Evolutionary conservation across 2,113 vertebrate species (phyloP).

Genomic region (Orycteropus afer): DNA sequence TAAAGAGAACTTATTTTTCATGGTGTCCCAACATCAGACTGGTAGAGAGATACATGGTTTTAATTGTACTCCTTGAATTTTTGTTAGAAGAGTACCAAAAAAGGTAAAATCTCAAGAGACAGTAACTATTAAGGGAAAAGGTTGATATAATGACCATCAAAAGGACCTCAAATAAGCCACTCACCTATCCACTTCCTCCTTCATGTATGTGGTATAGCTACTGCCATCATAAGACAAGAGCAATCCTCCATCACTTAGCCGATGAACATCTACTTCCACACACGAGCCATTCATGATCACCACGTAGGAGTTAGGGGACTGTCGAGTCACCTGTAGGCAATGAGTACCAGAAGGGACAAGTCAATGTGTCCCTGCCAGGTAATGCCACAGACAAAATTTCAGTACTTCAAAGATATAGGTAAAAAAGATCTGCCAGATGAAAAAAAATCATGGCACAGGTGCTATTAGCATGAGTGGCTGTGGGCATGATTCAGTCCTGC

Average conservation of each 20-base stretch:
- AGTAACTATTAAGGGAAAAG: background rate
- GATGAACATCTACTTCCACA: constrained; percentile 96
- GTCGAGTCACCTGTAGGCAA: constrained; percentile 91
- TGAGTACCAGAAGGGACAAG: background rate
- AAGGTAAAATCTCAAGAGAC: background rate
- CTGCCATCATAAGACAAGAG: constrained; percentile 97
- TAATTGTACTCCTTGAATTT: constrained; percentile 7
- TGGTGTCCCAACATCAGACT: background rate
- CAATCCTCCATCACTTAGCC: constrained; percentile 96
- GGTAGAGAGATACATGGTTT: background rate
- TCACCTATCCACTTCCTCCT: constrained; percentile 98
- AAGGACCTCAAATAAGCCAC: background rate
- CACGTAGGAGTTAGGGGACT: constrained; percentile 98
- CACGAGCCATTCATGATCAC: constrained; percentile 96
- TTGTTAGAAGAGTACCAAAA: constrained; percentile 1
- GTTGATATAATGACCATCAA: background rate
- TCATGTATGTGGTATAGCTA: constrained; percentile 99
- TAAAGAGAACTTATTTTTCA: constrained; percentile 43
- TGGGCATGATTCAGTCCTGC: background rate
- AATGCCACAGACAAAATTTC: background rate
- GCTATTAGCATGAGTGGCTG: background rate
- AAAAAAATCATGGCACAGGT: background rate
- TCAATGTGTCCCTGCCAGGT: background rate
- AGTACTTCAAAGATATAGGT: background rate
- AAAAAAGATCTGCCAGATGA: background rate